phyloP scores from a whole-genome alignment of 2,888 invertebrate genomes.

The Alviniconcha strummeri region DNA sequence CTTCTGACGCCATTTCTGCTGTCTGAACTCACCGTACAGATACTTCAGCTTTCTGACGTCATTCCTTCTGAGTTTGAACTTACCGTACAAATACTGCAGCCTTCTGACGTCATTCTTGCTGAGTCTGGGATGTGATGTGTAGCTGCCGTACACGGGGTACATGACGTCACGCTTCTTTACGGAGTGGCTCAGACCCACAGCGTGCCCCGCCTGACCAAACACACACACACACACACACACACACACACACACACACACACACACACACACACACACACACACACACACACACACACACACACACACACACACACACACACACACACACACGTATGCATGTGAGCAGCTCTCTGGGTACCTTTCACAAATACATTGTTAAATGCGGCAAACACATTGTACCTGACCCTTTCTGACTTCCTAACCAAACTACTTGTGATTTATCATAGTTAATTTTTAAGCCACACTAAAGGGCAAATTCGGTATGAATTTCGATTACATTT shows the following conservation, averaged over 20 bases:
- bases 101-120: conserved; percentile 26
- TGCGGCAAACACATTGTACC: too few species aligned
- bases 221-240: background rate
- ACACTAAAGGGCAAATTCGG: too few species aligned
- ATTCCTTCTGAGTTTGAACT: background rate
- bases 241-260: background rate
- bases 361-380: too few species aligned
- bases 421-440: too few species aligned
- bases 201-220: conserved; percentile 13
- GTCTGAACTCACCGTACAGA: background rate
- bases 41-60: too few species aligned
- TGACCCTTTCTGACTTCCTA: too few species aligned
- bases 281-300: background rate
- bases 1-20: too few species aligned
- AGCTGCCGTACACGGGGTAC: conserved; percentile 32
- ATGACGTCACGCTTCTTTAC: conserved; percentile 29
- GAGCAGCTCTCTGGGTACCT: too few species aligned
- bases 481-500: too few species aligned
- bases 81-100: conserved; percentile 34
- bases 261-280: background rate
- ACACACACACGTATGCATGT: too few species aligned
- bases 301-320: too few species aligned
- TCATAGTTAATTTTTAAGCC: too few species aligned
- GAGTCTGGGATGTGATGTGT: conserved; percentile 10
- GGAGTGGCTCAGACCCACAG: conserved; percentile 29